Evolutionary conservation across 2,113 vertebrate genomes (phyloP).

Genomic region (Catagonus wagneri): DNA sequence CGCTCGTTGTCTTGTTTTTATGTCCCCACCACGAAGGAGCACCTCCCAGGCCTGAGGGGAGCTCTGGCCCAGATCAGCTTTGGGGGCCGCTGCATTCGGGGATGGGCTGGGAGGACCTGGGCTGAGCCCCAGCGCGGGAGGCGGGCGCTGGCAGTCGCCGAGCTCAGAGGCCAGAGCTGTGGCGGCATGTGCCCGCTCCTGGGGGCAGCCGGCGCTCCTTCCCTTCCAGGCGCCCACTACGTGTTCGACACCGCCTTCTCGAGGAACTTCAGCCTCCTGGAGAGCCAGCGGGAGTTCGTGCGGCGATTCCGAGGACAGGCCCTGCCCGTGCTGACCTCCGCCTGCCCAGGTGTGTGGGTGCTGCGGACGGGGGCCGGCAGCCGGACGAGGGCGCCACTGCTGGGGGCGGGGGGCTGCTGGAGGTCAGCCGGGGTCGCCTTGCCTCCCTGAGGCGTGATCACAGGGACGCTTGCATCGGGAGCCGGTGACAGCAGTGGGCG

Average conservation of each 20-base stretch:
- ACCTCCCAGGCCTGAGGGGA: not conserved
- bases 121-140: not conserved
- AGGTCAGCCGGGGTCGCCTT: not conserved
- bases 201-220: not conserved
- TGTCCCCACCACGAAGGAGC: not conserved
- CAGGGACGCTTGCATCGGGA: not conserved
- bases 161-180: not conserved
- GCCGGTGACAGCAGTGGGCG: not conserved
- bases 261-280: constrained; percentile 96
- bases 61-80: not conserved
- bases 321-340: constrained; percentile 95
- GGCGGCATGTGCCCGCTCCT: not conserved
- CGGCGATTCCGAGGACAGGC: constrained; percentile 90
- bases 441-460: not conserved
- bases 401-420: too few relatives aligned
- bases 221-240: constrained; percentile 91
- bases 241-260: constrained; percentile 97
- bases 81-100: not conserved
- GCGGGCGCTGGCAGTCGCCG: not conserved
- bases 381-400: not conserved
- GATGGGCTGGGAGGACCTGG: not conserved
- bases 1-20: not conserved
- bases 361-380: not conserved
- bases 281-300: constrained; percentile 96
- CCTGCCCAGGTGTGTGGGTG: constrained; percentile 93